A percentile compares a stretch with the other conserved stretches of the same genome.
phyloP scores from a whole-genome alignment of 2,797 vertebrate genomes.

The Pterois miles region DNA sequence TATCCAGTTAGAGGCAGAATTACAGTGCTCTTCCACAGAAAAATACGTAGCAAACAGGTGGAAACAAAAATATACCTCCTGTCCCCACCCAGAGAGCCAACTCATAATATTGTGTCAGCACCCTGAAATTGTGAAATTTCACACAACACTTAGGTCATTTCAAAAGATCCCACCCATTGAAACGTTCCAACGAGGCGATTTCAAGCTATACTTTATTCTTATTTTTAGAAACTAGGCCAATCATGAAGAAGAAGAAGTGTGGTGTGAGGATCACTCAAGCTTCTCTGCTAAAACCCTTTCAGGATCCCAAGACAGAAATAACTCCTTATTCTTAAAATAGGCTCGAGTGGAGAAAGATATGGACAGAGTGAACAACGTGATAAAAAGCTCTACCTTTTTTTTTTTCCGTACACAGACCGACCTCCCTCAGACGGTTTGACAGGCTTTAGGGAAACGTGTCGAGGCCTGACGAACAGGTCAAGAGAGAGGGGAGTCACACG shows the following conservation, averaged over 20 bases:
- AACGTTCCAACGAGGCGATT: constrained; percentile 6
- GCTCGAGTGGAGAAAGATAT: constrained; percentile 22
- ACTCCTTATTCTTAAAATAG: constrained; percentile 62
- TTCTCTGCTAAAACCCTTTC: constrained; percentile 46
- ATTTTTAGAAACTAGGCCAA: constrained; percentile 68
- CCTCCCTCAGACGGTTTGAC: constrained; percentile 15
- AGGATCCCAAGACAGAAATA: constrained; percentile 60
- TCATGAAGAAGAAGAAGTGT: constrained; percentile 29
- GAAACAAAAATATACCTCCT: constrained; percentile 72
- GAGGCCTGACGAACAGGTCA: constrained; percentile 58
- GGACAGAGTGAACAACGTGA: constrained; percentile 19
- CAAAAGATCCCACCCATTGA: constrained; percentile 21
- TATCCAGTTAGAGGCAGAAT: constrained; percentile 43
- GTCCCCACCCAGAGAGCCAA: constrained; percentile 61
- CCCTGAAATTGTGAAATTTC: constrained; percentile 59
- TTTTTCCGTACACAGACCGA: background rate
- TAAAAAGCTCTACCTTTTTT: constrained; percentile 28
- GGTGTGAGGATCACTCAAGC: constrained; percentile 47
- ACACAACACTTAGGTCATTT: constrained; percentile 18
- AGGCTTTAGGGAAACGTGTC: constrained; percentile 41
- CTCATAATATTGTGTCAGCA: constrained; percentile 57
- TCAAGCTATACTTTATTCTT: constrained; percentile 35
- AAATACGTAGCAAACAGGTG: constrained; percentile 60
- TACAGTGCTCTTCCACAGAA: constrained; percentile 46
- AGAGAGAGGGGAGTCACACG: background rate